Percentiles rank a stretch among this genome's conserved stretches.
Evolutionary conservation across 2,113 vertebrate species (phyloP).

Genomic region (Percopsis transmontana): DNA sequence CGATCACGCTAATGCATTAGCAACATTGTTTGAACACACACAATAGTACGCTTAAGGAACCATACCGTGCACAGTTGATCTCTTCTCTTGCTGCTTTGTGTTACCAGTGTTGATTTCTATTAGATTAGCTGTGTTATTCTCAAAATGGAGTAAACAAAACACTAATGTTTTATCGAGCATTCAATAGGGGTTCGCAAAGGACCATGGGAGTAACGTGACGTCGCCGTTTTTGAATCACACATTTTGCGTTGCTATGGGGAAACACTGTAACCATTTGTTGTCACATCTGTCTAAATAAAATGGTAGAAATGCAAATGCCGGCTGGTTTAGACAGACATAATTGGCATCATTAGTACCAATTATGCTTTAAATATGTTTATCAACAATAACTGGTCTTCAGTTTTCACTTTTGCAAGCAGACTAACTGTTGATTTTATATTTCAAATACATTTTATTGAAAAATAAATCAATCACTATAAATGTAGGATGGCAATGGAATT

Average conservation of each 20-base stretch:
- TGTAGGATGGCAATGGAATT: constrained; percentile 43
- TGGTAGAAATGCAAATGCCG: no score
- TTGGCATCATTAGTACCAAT: no score
- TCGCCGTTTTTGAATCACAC: constrained; percentile 81
- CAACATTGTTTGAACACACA: constrained; percentile 54
- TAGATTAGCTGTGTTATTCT: not conserved
- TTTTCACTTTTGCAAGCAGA: constrained; percentile 3
- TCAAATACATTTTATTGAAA: constrained; percentile 50
- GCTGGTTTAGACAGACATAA: no score
- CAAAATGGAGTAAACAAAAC: constrained; percentile 19
- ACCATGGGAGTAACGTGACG: constrained; percentile 79
- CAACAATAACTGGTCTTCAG: no score
- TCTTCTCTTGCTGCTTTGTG: not conserved
- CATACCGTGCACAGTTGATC: constrained; percentile 33
- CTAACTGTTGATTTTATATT: constrained; percentile 3
- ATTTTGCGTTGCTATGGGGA: constrained; percentile 74
- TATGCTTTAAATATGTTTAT: no score
- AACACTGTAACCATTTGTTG: constrained; percentile 9
- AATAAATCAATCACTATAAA: constrained; percentile 5
- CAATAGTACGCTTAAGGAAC: constrained; percentile 1
- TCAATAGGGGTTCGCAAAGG: constrained; percentile 62
- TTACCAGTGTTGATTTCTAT: not conserved
- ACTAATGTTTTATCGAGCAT: constrained; percentile 57
- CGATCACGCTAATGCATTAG: constrained; percentile 50
- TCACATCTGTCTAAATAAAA: no score